Evolutionary conservation across 2,797 vertebrate species (phyloP).

Genomic region (Nyctalus aviator): DNA sequence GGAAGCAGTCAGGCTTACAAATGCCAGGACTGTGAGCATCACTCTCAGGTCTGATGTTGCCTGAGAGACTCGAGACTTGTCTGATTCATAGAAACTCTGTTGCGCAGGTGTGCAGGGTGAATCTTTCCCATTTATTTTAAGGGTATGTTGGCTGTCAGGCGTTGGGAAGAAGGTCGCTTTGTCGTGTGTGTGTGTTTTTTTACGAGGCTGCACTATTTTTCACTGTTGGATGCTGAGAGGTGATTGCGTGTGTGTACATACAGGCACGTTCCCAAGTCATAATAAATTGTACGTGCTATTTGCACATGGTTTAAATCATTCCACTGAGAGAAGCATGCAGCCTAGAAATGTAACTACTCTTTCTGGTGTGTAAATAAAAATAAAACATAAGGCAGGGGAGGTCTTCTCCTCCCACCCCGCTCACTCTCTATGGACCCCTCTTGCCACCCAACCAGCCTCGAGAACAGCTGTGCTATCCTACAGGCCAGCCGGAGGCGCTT

Average conservation of each 20-base stretch:
- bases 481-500: rapidly evolving
- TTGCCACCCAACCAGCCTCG: neutral
- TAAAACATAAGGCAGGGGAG: neutral
- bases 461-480: no score
- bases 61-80: slow-evolving; percentile 56
- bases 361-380: slow-evolving; percentile 10
- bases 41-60: slow-evolving; percentile 38
- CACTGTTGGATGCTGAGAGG: neutral
- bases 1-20: neutral
- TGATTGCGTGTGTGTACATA: neutral
- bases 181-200: neutral
- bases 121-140: slow-evolving; percentile 63
- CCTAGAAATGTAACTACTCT: slow-evolving; percentile 54
- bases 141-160: slow-evolving; percentile 55
- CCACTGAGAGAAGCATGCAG: slow-evolving; percentile 38
- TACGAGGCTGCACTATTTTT: slow-evolving; percentile 56
- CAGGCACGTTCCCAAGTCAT: slow-evolving; percentile 47
- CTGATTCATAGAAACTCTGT: slow-evolving; percentile 65
- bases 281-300: slow-evolving; percentile 75
- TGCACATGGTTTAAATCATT: slow-evolving; percentile 68
- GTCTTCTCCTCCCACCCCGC: no score
- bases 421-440: rapidly evolving
- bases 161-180: slow-evolving; percentile 52
- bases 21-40: neutral
- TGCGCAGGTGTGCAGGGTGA: slow-evolving; percentile 18